These are phyloP conservation scores for Eulemur rufifrons DNA, from an alignment of 2,113 vertebrate species.

Conservation along the genomic window DNA sequence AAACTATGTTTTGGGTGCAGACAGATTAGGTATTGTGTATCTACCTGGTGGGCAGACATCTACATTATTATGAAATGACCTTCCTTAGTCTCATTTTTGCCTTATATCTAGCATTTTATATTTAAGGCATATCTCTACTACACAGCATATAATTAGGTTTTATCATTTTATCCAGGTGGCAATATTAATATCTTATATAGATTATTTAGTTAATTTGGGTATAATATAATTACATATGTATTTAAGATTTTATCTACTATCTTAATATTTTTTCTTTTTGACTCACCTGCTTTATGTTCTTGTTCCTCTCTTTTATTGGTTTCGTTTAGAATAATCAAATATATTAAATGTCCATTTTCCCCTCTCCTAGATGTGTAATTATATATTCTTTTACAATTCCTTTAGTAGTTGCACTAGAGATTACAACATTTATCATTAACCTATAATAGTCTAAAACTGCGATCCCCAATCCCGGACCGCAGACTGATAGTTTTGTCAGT, in stretches of 20 bases:
- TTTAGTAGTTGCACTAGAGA: background rate
- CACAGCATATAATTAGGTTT: background rate
- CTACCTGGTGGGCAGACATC: background rate
- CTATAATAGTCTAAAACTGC: background rate
- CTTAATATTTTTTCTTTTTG: background rate
- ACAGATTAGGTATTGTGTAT: background rate
- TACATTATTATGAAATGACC: background rate
- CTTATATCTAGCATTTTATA: background rate
- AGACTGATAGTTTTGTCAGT: no score
- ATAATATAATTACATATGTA: background rate
- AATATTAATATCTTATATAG: background rate
- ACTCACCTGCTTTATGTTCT: background rate
- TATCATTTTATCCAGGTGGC: background rate
- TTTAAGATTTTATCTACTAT: slow-evolving; percentile 27
- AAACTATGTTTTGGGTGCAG: background rate
- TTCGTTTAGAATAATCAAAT: slow-evolving; percentile 31
- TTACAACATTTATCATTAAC: background rate
- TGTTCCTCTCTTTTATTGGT: background rate
- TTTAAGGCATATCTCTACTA: background rate
- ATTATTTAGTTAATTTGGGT: slow-evolving; percentile 25
- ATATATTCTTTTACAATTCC: background rate
- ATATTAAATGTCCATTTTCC: background rate
- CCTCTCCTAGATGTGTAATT: background rate
- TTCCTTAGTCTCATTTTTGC: background rate
- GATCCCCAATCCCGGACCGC: no score